Evolutionary conservation across 2,113 vertebrate genomes (phyloP).

Genomic region (Andinoacara biseriatus): DNA sequence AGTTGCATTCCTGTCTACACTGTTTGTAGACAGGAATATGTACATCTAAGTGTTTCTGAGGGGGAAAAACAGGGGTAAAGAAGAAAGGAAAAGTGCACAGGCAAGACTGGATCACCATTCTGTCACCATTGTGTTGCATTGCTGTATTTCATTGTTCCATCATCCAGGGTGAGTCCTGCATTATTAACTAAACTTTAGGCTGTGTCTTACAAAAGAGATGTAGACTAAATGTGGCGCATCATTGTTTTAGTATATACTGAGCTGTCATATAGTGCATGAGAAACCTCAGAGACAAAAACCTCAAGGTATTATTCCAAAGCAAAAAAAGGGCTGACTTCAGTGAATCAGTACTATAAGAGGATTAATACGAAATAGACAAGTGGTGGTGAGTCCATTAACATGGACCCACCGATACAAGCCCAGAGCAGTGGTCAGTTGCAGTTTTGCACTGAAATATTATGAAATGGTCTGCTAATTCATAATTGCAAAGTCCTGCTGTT

Average conservation of each 20-base stretch:
- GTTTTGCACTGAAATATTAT: conserved; percentile 45
- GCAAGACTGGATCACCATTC: not conserved
- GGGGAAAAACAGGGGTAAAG: not conserved
- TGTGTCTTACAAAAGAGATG: not conserved
- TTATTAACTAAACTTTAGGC: not conserved
- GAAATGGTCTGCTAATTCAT: conserved; percentile 60
- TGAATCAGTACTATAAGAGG: too few species aligned
- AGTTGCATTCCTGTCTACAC: not conserved
- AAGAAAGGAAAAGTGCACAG: not conserved
- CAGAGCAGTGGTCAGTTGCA: conserved; percentile 5
- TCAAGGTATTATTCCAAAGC: too few species aligned
- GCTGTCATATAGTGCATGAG: too few species aligned
- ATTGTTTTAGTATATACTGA: not conserved
- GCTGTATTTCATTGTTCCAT: not conserved
- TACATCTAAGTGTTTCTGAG: not conserved
- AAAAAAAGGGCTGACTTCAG: too few species aligned
- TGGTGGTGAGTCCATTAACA: too few species aligned
- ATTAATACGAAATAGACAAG: too few species aligned
- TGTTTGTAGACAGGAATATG: not conserved
- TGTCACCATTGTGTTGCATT: not conserved
- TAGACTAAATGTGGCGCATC: not conserved
- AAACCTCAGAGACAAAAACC: too few species aligned
- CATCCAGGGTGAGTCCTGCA: not conserved
- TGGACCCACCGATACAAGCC: not conserved
- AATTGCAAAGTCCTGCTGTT: conserved; percentile 58